phyloP scores from a whole-genome alignment of 2,797 vertebrate species.

The Girardinus metallicus region DNA sequence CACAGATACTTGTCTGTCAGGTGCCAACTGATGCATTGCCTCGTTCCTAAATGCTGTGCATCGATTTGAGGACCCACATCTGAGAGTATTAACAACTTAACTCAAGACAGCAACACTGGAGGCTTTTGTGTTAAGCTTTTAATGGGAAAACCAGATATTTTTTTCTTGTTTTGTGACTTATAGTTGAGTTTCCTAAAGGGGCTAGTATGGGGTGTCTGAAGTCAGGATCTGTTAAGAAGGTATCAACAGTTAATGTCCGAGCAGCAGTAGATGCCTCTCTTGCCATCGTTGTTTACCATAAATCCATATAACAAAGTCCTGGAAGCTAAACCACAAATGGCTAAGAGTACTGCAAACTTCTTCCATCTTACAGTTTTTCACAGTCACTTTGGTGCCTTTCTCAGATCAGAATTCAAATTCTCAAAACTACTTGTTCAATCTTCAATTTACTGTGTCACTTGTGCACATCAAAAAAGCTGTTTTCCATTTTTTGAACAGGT shows the following conservation, averaged over 20 bases:
- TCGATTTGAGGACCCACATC: conserved; percentile 1
- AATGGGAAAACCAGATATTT: conserved; percentile 12
- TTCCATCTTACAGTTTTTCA: neutral
- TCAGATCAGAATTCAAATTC: too few species aligned
- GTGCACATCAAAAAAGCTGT: too few species aligned
- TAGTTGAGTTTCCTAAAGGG: neutral
- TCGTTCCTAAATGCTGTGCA: conserved; percentile 17
- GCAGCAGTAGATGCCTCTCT: neutral
- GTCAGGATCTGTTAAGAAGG: neutral
- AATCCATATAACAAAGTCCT: neutral
- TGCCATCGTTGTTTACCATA: neutral
- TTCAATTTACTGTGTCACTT: too few species aligned
- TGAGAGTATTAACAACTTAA: conserved; percentile 11
- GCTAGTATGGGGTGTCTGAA: neutral
- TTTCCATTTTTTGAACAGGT: too few species aligned
- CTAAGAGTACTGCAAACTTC: neutral
- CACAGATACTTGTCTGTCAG: conserved; percentile 56
- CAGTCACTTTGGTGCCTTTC: too few species aligned
- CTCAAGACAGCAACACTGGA: conserved; percentile 1
- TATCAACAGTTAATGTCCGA: neutral
- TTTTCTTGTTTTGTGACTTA: neutral
- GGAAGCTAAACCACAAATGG: neutral
- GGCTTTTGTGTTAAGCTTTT: conserved; percentile 8
- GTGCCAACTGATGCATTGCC: conserved; percentile 32
- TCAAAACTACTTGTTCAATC: too few species aligned